Evolutionary conservation across 2,113 vertebrate genomes (phyloP).

Genomic region (Triplophysa rosa): DNA sequence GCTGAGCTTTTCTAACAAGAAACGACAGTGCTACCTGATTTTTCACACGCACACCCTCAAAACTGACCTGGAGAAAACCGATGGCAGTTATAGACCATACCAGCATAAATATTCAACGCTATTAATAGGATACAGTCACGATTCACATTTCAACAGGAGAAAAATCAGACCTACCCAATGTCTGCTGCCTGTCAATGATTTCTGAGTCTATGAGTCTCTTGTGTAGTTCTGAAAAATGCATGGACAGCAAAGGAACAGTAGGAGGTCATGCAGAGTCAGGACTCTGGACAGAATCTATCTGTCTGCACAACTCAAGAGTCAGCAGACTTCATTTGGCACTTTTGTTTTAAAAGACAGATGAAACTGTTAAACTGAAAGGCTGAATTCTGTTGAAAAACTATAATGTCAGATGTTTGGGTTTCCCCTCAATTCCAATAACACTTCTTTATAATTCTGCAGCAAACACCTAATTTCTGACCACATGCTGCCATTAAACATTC

Average conservation of each 20-base stretch:
- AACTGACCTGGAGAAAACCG: neutral
- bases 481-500: neutral
- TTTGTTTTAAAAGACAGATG: neutral
- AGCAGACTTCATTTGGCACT: neutral
- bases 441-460: conserved; percentile 10
- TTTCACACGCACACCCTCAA: neutral
- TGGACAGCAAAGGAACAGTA: neutral
- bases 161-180: neutral
- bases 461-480: neutral
- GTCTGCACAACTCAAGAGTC: neutral
- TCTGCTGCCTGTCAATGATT: neutral
- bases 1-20: neutral
- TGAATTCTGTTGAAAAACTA: conserved; percentile 8
- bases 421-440: conserved; percentile 4
- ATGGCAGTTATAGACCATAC: neutral
- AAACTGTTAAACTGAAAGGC: neutral
- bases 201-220: neutral
- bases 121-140: neutral
- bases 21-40: neutral
- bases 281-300: neutral
- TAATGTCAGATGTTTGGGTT: conserved; percentile 18
- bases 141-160: neutral
- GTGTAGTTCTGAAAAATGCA: neutral
- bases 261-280: neutral
- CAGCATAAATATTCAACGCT: neutral